Evolutionary conservation across 2,888 invertebrate species (phyloP), one percentile per base, ranked within the genome.

Genomic region (Halictus quadricinctus): DNA sequence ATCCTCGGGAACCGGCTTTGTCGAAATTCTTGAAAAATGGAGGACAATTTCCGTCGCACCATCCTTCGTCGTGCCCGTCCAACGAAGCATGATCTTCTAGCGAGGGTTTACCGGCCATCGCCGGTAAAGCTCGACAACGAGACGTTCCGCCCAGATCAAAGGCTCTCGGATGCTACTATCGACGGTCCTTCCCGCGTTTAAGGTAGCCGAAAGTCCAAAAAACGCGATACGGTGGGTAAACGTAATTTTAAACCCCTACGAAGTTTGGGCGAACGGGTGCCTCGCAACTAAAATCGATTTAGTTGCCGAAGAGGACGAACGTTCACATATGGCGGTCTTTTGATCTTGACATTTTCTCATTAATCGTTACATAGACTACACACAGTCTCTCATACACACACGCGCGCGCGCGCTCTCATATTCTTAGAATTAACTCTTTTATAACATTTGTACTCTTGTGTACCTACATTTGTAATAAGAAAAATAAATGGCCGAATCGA

Each of bases 81-180:
- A 43, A 64, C 70, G 43, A 76, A 64, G 74, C 74, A 81, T 77
- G 70, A 85, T 85, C 81, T 64, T 69, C 48, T 7, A 21, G 72
- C 50, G 66, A 43, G 80, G 48, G 50, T 58, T 72, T 29, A 73
- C 78, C 6, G 64, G 48, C 43, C 15, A 13, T 36, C 66, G n/a
- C 0, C 48, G n/a, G 69, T 43, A 64, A 76, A 76, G 58, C 72
- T 79, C 36, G 72, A 72, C 77, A 75, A 76, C 74, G 64, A 78
- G 73, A 46, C 76, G 82, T 85, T 80, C 78, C 66, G 54, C 80
- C n/a, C 46, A 50, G 64, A 83, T 80, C 77, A 54, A 72, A 75
- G 72, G n/a, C 41, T 18, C 66, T 50, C 48, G 15, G 18, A 41
- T 41, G 13, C 73, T 78, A 25, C 46, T 5, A 41, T 41, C 21